phyloP scores from a whole-genome alignment of 2,113 vertebrate species.

The Callipepla californica region DNA sequence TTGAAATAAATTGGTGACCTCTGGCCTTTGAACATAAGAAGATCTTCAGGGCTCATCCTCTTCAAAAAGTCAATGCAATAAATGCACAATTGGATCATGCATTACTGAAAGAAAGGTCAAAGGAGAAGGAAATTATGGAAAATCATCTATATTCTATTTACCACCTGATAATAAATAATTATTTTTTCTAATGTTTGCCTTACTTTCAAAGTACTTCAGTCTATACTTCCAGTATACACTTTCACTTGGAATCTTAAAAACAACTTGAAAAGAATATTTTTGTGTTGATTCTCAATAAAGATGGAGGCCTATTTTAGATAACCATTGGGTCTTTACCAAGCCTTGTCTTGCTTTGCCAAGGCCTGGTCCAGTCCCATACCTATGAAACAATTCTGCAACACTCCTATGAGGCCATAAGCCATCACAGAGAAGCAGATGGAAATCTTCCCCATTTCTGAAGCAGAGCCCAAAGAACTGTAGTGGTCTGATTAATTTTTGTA shows the following conservation, averaged over 20 bases:
- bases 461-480: neutral
- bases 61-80: neutral
- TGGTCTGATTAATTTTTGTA: neutral
- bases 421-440: neutral
- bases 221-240: neutral
- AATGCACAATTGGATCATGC: neutral
- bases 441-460: neutral
- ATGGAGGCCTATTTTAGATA: neutral
- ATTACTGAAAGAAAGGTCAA: neutral
- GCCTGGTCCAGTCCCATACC: neutral
- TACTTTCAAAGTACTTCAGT: neutral
- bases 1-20: neutral
- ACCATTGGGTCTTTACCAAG: neutral
- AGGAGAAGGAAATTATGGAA: conserved; percentile 6
- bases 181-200: neutral
- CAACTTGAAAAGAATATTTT: neutral
- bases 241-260: neutral
- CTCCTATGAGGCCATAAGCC: neutral
- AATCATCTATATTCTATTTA: neutral
- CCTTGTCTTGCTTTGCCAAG: neutral
- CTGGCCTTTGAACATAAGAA: neutral
- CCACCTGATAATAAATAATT: neutral
- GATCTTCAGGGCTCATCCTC: neutral
- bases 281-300: neutral
- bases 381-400: neutral